phyloP scores from a whole-genome alignment of 1,140 invertebrate species.

The Doryteuthis pealeii region DNA sequence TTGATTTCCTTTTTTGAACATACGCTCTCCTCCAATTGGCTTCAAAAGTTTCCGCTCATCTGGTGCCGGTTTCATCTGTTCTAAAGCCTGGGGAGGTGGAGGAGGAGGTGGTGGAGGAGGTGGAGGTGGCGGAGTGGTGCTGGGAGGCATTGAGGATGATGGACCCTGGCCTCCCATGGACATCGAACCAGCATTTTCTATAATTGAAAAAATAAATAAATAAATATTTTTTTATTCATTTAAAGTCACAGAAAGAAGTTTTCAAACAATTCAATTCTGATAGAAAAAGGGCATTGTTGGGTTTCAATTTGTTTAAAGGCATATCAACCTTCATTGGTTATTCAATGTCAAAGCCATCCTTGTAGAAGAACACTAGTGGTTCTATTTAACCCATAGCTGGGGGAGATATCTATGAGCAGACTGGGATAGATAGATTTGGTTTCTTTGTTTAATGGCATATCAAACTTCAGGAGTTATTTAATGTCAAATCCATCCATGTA shows the following conservation, averaged over 20 bases:
- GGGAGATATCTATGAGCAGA: no score
- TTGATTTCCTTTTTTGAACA: background rate
- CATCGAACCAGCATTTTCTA: background rate
- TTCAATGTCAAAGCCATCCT: no score
- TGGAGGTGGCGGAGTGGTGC: background rate
- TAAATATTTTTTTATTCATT: background rate
- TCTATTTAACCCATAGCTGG: no score
- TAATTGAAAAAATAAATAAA: background rate
- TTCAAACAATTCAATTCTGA: no score
- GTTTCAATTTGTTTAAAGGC: no score
- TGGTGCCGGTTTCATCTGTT: background rate
- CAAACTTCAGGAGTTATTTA: no score
- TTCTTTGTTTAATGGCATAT: no score
- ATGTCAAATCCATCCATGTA: no score
- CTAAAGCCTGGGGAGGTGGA: background rate
- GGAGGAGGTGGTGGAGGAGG: background rate
- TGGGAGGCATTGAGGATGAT: background rate
- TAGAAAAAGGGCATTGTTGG: no score
- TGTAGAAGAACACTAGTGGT: no score
- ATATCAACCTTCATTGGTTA: no score
- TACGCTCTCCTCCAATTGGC: constrained; percentile 9
- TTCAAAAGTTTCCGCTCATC: constrained; percentile 13
- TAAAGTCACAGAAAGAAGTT: background rate
- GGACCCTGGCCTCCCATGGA: background rate
- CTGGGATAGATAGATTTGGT: no score